phyloP scores from a whole-genome alignment of 1,140 invertebrate genomes.

The Dufourea novaeangliae region DNA sequence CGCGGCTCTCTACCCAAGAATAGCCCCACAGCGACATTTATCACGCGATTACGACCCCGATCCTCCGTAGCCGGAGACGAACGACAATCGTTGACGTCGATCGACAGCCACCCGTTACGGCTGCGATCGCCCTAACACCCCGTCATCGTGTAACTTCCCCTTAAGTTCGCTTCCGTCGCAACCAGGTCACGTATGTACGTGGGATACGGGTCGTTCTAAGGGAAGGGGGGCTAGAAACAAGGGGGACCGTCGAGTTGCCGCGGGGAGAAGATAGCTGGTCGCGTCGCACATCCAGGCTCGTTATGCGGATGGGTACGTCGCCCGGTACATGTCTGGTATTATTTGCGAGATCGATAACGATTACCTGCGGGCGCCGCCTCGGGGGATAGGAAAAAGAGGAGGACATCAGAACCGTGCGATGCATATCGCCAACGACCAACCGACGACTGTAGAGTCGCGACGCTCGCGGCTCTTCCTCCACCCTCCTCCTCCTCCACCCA shows the following conservation, averaged over 20 bases:
- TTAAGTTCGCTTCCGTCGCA: constrained; percentile 1
- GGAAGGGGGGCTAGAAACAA: not conserved
- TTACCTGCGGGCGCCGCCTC: constrained; percentile 50
- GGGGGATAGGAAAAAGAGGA: constrained; percentile 36
- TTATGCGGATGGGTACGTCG: constrained; percentile 60
- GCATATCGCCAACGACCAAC: constrained; percentile 34
- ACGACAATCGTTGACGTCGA: constrained; percentile 39
- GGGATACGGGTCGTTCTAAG: not conserved
- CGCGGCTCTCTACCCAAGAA: too few species aligned
- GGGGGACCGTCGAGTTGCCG: not conserved
- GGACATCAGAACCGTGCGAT: constrained; percentile 40
- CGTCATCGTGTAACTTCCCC: constrained; percentile 39
- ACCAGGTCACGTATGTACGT: constrained; percentile 18
- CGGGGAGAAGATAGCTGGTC: constrained; percentile 1
- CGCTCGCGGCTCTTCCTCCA: constrained; percentile 29
- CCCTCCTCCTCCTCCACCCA: too few species aligned
- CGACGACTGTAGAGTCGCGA: constrained; percentile 3
- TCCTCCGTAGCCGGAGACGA: not conserved
- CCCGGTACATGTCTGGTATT: constrained; percentile 58
- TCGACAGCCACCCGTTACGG: constrained; percentile 46
- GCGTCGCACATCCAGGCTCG: constrained; percentile 57
- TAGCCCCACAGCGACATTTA: not conserved
- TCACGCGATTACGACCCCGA: not conserved
- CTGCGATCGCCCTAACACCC: constrained; percentile 48
- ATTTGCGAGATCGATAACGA: constrained; percentile 68